Percentiles rank a stretch among this genome's conserved stretches.
Conservation (phyloP, 2,113 vertebrate species). For the Pedetes capensis region DNA sequence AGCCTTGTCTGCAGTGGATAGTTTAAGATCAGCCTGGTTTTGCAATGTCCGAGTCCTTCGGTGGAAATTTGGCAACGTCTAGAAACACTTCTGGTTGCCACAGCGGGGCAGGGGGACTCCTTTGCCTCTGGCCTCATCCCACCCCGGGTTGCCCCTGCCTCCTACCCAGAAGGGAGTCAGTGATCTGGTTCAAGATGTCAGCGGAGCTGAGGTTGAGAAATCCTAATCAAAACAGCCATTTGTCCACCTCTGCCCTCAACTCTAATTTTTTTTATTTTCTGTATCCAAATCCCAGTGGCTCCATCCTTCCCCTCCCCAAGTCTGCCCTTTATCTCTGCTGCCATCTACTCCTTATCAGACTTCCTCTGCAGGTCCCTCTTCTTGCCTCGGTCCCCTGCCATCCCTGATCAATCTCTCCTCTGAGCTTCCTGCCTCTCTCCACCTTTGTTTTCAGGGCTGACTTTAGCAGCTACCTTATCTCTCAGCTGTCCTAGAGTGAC, state of each 20-base stretch:
- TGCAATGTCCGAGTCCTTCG: slow-evolving; percentile 36
- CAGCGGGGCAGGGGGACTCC: rapidly evolving
- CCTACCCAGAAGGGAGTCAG: neutral
- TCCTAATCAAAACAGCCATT: neutral
- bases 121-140: neutral
- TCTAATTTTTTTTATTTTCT: neutral
- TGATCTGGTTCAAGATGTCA: neutral
- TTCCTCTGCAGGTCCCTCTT: neutral
- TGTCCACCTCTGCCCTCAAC: neutral
- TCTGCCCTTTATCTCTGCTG: neutral
- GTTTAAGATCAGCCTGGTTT: neutral
- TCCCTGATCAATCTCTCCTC: neutral
- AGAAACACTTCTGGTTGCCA: neutral
- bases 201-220: neutral
- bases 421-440: neutral
- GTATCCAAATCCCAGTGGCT: neutral
- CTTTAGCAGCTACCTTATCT: neutral
- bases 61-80: neutral
- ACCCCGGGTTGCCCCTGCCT: rapidly evolving
- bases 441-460: neutral
- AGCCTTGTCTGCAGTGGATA: neutral
- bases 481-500: neutral
- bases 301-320: neutral
- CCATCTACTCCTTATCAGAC: neutral
- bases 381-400: neutral